Evolutionary conservation across 2,797 vertebrate species (phyloP), one percentile per base, ranked within the genome.

Genomic region (Myotis daubentonii): DNA sequence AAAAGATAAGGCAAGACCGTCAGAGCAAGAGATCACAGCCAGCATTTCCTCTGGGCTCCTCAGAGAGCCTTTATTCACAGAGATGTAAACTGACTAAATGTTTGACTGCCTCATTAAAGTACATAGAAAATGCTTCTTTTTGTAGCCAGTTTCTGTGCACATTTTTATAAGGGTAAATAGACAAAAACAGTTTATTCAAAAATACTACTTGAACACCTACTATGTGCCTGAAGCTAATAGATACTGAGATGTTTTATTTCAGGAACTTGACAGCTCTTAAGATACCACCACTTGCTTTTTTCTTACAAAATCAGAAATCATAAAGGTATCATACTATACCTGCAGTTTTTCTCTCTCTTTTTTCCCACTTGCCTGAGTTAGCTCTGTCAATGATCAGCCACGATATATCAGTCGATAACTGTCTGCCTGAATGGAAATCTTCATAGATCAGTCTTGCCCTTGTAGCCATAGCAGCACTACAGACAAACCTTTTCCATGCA

Each of bases 371-470:
- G 20, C 13, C 19, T 72, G 65, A 82, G 83, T 83, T 44, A 79
- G 28, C 17, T 84, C 47, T 93, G 47, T 75, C 74, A 66, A 28
- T 88, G 36, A 53, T 8, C 22, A 80, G 17, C 20, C 12, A 84
- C 1, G 41, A 38, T 19, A 33, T 30, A 49, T 51, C 49, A 74
- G 12, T 5, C 88, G 23, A 33, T 86, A 57, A 66, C n/a, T 95
- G 94, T 94, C 17, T 82, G 22, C 87, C 13, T 87, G n/a, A 71
- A 9, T 38, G 33, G 62, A 90, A 80, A 84, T 78, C 65, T 89
- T 96, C 76, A 38, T 15, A 76, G 76, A 20, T 75, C 44, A 82
- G n/a, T n/a, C 28, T 81, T 89, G 13, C n/a, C 20, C 8, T 96
- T 92, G 38, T 60, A 44, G 49, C 70, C 47, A 25, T 2, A 70